Evolutionary conservation across 2,888 invertebrate genomes (phyloP), one percentile per base, ranked within the genome.

Genomic region (Adelphocoris suturalis): DNA sequence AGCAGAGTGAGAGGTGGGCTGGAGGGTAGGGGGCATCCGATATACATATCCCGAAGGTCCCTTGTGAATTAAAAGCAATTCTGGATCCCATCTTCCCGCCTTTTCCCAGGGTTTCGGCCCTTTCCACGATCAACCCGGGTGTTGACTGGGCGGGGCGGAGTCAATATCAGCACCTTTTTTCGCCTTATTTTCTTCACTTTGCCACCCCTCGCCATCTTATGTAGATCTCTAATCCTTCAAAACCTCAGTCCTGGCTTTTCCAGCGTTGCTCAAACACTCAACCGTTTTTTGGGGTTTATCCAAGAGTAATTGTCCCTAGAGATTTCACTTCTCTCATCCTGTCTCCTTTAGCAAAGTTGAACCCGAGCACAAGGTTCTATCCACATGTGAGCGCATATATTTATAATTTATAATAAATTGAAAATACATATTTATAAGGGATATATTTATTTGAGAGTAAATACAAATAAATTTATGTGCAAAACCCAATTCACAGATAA

Each of bases 11-110:
- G 27, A 23, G 75, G 23, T 11, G 13, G 68, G 52, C 9, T n/a
- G n/a, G 37, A 1, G 78, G 78, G 9, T 37, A n/a, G 13, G 61
- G 55, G 47, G 86, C 16, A 75, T 86, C 86, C 86, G 86, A 86
- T 86, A 86, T 86, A 86, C 86, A 86, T 86, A 75, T 75, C 86
- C 86, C 46, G 86, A 27, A 85, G 75, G 86, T 86, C 86, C 86
- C 86, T 75, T 75, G 86, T 47, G 75, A 75, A 86, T 75, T 86
- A 75, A 86, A 86, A 86, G 75, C 75, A 75, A 86, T 86, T 86
- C 86, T 68, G 86, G 75, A 86, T 68, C 86, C 86, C 86, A 86
- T 86, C 86, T 28, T 52, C 52, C 37, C 82, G 68, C 23, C 68
- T n/a, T 23, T 19, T 68, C 68, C 68, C 37, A 7, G 37, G 37